Percentiles rank a stretch among this genome's conserved stretches.
Evolutionary conservation across 2,797 vertebrate species (phyloP).

Genomic region (Pelodytes ibericus): DNA sequence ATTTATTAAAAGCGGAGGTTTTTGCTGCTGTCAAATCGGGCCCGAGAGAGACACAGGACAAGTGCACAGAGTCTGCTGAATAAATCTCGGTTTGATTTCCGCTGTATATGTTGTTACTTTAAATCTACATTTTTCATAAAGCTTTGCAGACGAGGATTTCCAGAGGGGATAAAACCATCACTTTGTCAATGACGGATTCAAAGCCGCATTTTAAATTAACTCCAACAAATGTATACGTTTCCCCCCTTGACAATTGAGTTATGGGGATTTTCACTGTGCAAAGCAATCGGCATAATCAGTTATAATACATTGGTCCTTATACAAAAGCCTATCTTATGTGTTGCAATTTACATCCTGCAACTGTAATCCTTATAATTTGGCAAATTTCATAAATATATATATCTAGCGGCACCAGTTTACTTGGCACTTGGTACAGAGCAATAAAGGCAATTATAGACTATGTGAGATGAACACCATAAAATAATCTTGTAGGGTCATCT

Average conservation of each 20-base stretch:
- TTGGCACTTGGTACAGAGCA: too few species aligned
- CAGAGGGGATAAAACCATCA: not conserved
- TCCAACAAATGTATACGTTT: not conserved
- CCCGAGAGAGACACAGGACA: too few species aligned
- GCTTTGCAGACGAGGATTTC: not conserved
- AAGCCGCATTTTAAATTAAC: slow-evolving; percentile 7
- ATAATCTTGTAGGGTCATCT: too few species aligned
- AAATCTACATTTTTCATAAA: not conserved
- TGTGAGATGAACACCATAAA: too few species aligned
- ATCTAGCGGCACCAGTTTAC: too few species aligned
- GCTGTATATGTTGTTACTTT: not conserved
- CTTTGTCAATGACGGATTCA: slow-evolving; percentile 33
- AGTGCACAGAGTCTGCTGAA: not conserved
- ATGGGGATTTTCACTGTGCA: not conserved
- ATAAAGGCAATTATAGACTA: too few species aligned
- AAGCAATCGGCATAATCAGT: slow-evolving; percentile 3
- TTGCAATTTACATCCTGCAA: slow-evolving; percentile 28
- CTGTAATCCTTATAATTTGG: too few species aligned
- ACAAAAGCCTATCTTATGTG: not conserved
- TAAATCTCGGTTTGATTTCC: not conserved
- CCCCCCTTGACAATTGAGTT: slow-evolving; percentile 27
- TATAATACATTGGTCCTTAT: slow-evolving; percentile 9
- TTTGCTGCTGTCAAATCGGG: too few species aligned
- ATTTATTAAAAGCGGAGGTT: too few species aligned
- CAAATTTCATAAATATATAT: too few species aligned